A percentile compares a stretch with the other conserved stretches of the same genome.
Evolutionary conservation across 2,888 invertebrate genomes (phyloP).

Genomic region (Cylindroiulus punctatus): DNA sequence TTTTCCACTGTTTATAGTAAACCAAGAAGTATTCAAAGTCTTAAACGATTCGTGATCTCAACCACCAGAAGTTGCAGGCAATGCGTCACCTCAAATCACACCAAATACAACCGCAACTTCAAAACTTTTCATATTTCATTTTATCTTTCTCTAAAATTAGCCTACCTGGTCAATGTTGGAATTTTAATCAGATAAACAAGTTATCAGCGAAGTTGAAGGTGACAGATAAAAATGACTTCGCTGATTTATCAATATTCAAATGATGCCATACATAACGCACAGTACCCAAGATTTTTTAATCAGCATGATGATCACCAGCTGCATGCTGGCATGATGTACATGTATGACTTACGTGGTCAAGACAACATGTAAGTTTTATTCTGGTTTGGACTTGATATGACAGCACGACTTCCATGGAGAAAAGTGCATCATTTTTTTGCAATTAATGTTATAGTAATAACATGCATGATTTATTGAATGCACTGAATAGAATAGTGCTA

Average conservation of each 20-base stretch:
- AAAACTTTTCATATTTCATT: background rate
- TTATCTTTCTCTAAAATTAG: conserved; percentile 19
- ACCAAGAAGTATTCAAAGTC: no score
- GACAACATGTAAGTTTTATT: no score
- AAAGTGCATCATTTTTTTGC: no score
- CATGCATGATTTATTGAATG: background rate
- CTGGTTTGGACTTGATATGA: no score
- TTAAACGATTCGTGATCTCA: no score
- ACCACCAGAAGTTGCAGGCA: no score
- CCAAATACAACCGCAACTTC: background rate
- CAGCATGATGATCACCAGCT: background rate
- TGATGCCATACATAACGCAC: background rate
- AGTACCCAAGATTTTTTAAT: background rate
- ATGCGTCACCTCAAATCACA: no score
- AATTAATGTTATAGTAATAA: background rate
- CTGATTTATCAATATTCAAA: background rate
- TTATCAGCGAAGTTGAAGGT: background rate
- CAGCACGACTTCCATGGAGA: no score
- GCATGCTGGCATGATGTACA: background rate
- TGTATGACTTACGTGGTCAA: no score
- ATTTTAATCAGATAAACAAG: conserved; percentile 10
- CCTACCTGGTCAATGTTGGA: background rate
- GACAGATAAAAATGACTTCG: conserved; percentile 4
- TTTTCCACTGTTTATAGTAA: background rate
- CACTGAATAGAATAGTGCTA: background rate